Conservation (phyloP, 2,888 invertebrate species). For the Shargacucullia verbasci region DNA sequence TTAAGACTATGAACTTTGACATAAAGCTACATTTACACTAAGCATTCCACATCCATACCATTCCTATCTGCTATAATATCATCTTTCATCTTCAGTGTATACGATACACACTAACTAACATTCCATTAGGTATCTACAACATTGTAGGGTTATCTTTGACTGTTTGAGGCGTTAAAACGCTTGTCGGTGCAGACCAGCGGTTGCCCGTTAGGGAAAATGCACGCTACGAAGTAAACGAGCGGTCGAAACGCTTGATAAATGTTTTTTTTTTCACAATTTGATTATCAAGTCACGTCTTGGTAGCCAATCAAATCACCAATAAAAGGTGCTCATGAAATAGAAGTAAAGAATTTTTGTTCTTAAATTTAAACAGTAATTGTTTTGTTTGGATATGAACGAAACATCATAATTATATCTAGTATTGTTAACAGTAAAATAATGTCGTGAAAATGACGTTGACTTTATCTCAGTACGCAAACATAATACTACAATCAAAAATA, state of each 20-base stretch:
- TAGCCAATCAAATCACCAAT: neutral
- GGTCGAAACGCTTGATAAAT: slow-evolving; percentile 29
- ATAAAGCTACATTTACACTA: slow-evolving; percentile 34
- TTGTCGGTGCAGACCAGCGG: slow-evolving; percentile 41
- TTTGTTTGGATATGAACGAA: no score
- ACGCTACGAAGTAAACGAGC: slow-evolving; percentile 32
- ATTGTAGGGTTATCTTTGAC: slow-evolving; percentile 47
- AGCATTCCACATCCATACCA: slow-evolving; percentile 40
- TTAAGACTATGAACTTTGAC: slow-evolving; percentile 45
- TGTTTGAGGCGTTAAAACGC: slow-evolving; percentile 52
- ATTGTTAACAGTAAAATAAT: no score
- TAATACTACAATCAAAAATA: slow-evolving; percentile 9
- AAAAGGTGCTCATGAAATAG: slow-evolving; percentile 7
- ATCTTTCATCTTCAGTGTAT: slow-evolving; percentile 46
- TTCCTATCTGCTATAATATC: slow-evolving; percentile 38
- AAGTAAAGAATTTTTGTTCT: neutral
- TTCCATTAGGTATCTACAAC: slow-evolving; percentile 46
- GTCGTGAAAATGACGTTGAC: neutral
- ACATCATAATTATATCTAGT: no score
- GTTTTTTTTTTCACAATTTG: neutral
- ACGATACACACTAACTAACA: slow-evolving; percentile 39
- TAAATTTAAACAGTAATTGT: no score
- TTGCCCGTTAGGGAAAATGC: slow-evolving; percentile 30
- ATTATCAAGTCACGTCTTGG: neutral
- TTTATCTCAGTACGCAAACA: slow-evolving; percentile 4